Evolutionary conservation across 2,888 invertebrate genomes (phyloP), one percentile per base, ranked within the genome.

Genomic region (Epirrhoe alternata): DNA sequence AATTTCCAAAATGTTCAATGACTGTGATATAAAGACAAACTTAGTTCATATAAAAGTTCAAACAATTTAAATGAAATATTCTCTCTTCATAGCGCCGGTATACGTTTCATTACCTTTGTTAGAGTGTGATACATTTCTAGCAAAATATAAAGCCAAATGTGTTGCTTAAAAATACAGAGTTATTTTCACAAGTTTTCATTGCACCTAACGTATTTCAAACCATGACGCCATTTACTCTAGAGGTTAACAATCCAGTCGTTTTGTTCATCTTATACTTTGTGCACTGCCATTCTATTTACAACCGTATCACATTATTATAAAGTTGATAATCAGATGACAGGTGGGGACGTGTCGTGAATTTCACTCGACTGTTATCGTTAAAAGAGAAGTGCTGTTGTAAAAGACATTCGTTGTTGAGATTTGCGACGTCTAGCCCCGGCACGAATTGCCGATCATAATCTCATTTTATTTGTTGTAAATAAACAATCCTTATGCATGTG

Each of bases 361-460:
- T 76, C 66, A 77, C 72, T 78, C 62, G 74, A 60, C 78, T 73
- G 76, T 77, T 70, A 77, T 78, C 76, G 78, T 79, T 82, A 77
- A 82, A 73, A 76, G 66, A 70, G 68, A 73, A 79, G 75, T 73
- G 68, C 64, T 70, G 78, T 75, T 75, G 76, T 81, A 81, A 80
- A 78, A 77, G 72, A 69, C 70, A 74, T 70, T 69, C 61, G 71
- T 61, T 61, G 77, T 75, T 74, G 72, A 75, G 79, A 77, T 78
- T 82, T 76, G 70, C 64, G 70, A 70, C 58, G 71, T 70, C 70
- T 57, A 66, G 68, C 59, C 58, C 64, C 56, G 59, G 55, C 54
- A 47, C 64, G 58, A 64, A 63, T 60, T 50, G 51, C 56, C 54
- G 72, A 70, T 74, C 66, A 71, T 70, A 72, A 73, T 71, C 64